Evolutionary conservation across 2,113 vertebrate species (phyloP).

Genomic region (Rhinoderma darwinii): DNA sequence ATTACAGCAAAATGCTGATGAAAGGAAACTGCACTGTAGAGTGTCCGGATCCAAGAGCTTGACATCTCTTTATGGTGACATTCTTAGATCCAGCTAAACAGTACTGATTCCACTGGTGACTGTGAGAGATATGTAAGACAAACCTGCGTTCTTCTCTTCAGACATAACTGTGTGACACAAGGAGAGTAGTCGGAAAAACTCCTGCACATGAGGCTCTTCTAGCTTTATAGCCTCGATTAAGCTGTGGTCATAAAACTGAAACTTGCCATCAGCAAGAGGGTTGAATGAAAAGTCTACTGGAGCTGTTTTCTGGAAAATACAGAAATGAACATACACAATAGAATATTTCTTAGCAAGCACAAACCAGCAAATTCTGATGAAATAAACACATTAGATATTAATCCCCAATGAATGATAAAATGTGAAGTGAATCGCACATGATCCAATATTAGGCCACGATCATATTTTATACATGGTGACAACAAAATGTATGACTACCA

Average conservation of each 20-base stretch:
- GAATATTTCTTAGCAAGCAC: not conserved
- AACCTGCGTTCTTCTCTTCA: constrained; percentile 76
- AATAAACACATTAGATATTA: not conserved
- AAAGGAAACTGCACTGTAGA: not conserved
- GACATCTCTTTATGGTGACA: not conserved
- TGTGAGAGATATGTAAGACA: constrained; percentile 43
- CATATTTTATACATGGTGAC: not conserved
- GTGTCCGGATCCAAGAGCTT: not conserved
- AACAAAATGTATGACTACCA: not conserved
- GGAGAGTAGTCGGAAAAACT: constrained; percentile 77
- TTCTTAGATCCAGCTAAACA: not conserved
- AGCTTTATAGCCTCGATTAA: constrained; percentile 73
- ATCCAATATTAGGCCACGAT: not conserved
- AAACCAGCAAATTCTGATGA: not conserved
- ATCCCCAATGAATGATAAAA: not conserved
- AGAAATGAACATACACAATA: not conserved
- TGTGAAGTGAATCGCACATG: not conserved
- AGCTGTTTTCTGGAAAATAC: constrained; percentile 68
- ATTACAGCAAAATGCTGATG: constrained; percentile 24
- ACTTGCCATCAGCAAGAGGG: constrained; percentile 67
- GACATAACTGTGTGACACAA: constrained; percentile 81
- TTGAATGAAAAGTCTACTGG: constrained; percentile 73
- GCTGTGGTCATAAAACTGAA: constrained; percentile 73
- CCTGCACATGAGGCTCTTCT: constrained; percentile 72
- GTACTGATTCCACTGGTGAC: not conserved